Evolutionary conservation across 2,888 invertebrate genomes (phyloP).

Genomic region (Calliscelio sp.): DNA sequence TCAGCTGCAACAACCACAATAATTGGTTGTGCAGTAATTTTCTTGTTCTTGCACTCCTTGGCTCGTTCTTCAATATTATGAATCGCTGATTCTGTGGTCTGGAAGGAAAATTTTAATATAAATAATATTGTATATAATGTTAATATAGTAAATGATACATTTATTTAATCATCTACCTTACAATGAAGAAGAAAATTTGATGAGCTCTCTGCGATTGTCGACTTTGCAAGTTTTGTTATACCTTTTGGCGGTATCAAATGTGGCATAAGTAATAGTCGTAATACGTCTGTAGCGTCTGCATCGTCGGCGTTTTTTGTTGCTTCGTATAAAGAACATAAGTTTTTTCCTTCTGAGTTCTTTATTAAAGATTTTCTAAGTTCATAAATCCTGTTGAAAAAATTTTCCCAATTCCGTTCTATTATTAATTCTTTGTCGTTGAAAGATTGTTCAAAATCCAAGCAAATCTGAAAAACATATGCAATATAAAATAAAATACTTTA

Average conservation of each 20-base stretch:
- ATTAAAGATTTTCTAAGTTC: constrained; percentile 53
- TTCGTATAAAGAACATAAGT: constrained; percentile 57
- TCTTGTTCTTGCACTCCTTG: constrained; percentile 59
- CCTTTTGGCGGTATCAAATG: constrained; percentile 67
- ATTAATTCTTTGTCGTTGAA: constrained; percentile 52
- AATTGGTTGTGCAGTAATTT: constrained; percentile 61
- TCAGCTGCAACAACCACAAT: constrained; percentile 58
- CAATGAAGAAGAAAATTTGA: too few species aligned
- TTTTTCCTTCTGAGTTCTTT: too few species aligned
- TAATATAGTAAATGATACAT: background rate
- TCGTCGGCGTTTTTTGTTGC: too few species aligned
- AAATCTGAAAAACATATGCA: constrained; percentile 46
- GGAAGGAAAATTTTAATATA: constrained; percentile 22
- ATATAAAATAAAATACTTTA: background rate
- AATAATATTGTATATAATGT: background rate
- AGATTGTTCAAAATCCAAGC: constrained; percentile 55
- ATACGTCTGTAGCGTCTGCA: too few species aligned
- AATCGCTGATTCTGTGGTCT: constrained; percentile 58
- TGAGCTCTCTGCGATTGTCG: too few species aligned
- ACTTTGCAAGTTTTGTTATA: constrained; percentile 67
- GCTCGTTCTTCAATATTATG: constrained; percentile 53
- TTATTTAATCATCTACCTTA: too few species aligned
- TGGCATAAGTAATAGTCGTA: constrained; percentile 62
- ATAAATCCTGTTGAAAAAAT: constrained; percentile 62
- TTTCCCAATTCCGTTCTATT: constrained; percentile 60